Conservation (phyloP, 2,888 invertebrate species). For the Apoderus coryli region DNA sequence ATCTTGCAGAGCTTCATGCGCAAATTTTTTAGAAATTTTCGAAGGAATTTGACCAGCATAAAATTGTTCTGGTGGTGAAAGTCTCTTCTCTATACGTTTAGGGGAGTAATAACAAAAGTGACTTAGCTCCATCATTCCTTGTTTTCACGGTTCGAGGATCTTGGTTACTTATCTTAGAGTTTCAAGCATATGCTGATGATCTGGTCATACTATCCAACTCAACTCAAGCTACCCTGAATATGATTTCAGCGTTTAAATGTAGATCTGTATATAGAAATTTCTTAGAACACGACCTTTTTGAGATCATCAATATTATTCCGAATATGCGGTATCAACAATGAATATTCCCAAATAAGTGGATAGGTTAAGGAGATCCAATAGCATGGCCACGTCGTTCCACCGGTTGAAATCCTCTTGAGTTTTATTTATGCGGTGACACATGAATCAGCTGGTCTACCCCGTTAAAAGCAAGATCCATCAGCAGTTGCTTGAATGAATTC, state of each 20-base stretch:
- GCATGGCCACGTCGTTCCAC: constrained; percentile 3
- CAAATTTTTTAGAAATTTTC: constrained; percentile 4
- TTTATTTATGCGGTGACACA: constrained; percentile 4
- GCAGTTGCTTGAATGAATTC: constrained; percentile 4
- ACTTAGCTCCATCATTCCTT: constrained; percentile 8
- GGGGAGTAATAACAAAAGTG: constrained; percentile 7
- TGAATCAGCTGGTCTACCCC: not conserved
- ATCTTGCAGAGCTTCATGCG: constrained; percentile 4
- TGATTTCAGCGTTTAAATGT: too few relatives aligned
- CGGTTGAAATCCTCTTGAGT: not conserved
- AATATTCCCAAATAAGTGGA: constrained; percentile 5
- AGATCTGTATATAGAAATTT: too few relatives aligned
- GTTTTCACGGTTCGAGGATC: constrained; percentile 7
- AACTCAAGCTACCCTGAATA: too few relatives aligned
- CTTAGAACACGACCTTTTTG: too few relatives aligned
- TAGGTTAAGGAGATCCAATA: constrained; percentile 1
- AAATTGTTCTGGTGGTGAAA: constrained; percentile 1
- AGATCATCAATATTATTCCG: too few relatives aligned
- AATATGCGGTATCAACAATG: too few relatives aligned
- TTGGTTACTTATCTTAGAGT: constrained; percentile 8
- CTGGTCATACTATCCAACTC: too few relatives aligned
- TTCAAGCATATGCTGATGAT: too few relatives aligned
- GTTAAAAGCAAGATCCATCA: not conserved
- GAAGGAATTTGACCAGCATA: constrained; percentile 4
- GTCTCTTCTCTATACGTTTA: constrained; percentile 3